phyloP scores from a whole-genome alignment of 2,797 vertebrate species.

The Anisognathus igniventris region DNA sequence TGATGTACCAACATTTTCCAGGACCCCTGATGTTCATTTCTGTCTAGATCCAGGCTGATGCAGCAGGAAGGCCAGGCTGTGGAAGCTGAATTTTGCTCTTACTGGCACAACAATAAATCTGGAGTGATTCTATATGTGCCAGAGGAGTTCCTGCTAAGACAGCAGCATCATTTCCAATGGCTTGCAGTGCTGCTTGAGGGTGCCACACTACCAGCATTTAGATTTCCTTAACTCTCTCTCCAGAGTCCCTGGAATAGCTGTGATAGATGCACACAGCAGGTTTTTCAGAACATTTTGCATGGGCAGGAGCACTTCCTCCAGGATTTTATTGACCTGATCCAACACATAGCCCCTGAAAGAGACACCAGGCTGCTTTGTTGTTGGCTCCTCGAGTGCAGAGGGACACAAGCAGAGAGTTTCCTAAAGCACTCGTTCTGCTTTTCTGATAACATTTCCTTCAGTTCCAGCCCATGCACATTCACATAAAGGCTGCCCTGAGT shows the following conservation, averaged over 20 bases:
- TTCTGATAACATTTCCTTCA: neutral
- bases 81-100: neutral
- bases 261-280: neutral
- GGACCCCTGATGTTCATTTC: neutral
- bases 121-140: neutral
- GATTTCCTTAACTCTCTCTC: neutral
- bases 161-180: neutral
- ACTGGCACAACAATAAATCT: neutral
- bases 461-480: neutral
- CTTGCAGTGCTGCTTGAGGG: neutral
- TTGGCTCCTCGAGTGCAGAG: neutral
- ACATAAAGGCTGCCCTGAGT: neutral
- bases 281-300: neutral
- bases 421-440: neutral
- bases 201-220: neutral
- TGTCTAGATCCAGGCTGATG: neutral
- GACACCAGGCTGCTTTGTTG: neutral
- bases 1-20: neutral
- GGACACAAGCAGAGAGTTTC: neutral
- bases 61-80: neutral
- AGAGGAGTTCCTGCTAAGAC: neutral
- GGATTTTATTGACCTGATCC: neutral
- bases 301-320: neutral
- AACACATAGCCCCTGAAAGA: neutral
- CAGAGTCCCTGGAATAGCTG: neutral